Conservation (phyloP, 2,113 vertebrate species). For the Hemichromis elongatus region DNA sequence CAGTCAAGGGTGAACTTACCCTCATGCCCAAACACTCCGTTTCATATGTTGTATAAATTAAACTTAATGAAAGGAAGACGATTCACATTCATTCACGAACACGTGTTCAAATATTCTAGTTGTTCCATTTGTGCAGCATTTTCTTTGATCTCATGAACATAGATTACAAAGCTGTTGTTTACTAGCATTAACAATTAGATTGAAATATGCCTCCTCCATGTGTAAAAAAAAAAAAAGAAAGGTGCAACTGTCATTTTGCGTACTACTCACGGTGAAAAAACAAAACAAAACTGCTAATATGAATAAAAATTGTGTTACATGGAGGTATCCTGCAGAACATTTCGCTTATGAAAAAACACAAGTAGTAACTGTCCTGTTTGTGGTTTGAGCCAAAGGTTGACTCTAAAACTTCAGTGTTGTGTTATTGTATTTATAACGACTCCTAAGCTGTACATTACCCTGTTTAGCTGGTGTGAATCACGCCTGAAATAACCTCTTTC, state of each 20-base stretch:
- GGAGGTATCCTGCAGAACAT: background rate
- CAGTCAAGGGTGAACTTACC: constrained; percentile 30
- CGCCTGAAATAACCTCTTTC: constrained; percentile 24
- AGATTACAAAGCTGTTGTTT: background rate
- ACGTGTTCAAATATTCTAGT: background rate
- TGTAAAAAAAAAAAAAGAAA: background rate
- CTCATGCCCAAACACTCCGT: background rate
- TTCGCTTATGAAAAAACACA: background rate
- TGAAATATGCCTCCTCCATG: background rate
- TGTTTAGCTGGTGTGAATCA: background rate
- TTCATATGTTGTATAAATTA: background rate
- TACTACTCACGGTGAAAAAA: background rate
- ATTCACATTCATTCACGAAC: background rate
- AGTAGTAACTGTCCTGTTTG: background rate
- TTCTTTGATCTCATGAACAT: constrained; percentile 14
- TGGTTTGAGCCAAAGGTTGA: background rate
- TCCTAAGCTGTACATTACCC: background rate
- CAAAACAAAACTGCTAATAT: fast-evolving
- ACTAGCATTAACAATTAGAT: background rate
- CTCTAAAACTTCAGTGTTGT: background rate
- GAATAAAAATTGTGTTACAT: background rate
- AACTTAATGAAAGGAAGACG: background rate
- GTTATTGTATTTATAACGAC: background rate
- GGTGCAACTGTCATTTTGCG: background rate
- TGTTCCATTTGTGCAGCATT: background rate